Evolutionary conservation across 2,797 vertebrate species (phyloP), one percentile per base, ranked within the genome.

Genomic region (Pitangus sulphuratus): DNA sequence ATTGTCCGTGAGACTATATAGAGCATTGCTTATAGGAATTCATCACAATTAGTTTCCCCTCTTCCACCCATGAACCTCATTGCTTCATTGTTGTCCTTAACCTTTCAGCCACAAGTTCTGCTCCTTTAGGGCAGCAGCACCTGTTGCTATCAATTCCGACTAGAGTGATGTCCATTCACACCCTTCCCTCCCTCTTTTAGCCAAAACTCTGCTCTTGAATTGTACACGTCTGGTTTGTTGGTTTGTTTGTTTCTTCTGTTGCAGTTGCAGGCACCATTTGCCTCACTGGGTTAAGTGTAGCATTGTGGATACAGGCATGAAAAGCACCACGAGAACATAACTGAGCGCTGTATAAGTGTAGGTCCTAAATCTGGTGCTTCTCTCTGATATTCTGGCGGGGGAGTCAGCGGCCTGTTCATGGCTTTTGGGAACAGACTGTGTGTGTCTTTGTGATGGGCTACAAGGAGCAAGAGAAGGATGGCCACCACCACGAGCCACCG

Each of bases 221-320:
- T 97, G 94, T 97, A 96, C n/a, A 31, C 93, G 95, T 96, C 87
- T 4, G 2, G 68, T 77, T 70, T 95, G 94, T 95, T 96, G 85
- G 65, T 84, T 78, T 33, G 58, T 90, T 92, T n/a, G 40, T 89
- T 97, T 94, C 91, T 95, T 97, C 96, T 93, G 83, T 97, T 95
- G 94, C 66, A 93, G 84, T 85, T 97, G 94, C 69, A 70, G 12
- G 92, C 97, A 95, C 87, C 94, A 72, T 96, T 97, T 97, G 94
- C 96, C 83, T 96, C 97, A 92, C 93, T 94, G 93, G 85, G 61
- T 93, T 95, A 97, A 96, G 77, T 56, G 79, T 93, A 97, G 94
- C 90, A 90, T 96, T 97, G 81, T 71, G 79, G 86, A 65, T 89
- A 85, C 40, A 44, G 83, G 39, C 79, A 92, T 21, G 12, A 93